Evolutionary conservation across 1,140 invertebrate species (phyloP).

Genomic region (Stenopsyche tienmushanensis): DNA sequence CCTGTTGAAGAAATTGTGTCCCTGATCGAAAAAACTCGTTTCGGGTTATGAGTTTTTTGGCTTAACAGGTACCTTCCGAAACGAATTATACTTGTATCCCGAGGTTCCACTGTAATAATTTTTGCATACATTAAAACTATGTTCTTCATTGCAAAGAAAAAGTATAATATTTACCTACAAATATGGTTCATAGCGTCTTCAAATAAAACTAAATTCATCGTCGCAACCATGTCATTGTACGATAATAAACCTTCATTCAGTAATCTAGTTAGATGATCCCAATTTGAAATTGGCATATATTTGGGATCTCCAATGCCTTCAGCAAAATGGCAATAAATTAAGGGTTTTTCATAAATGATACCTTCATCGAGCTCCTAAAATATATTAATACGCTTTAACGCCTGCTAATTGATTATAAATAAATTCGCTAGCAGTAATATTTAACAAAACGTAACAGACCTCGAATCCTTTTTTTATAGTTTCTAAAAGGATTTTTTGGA

Average conservation of each 20-base stretch:
- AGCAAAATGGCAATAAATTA: slow-evolving; percentile 89
- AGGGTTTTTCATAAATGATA: slow-evolving; percentile 66
- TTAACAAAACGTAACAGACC: slow-evolving; percentile 51
- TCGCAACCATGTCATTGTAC: slow-evolving; percentile 84
- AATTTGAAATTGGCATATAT: slow-evolving; percentile 78
- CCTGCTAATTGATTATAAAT: not conserved
- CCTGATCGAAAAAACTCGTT: too few relatives aligned
- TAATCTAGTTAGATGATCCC: slow-evolving; percentile 71
- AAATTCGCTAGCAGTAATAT: not conserved
- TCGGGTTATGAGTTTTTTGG: too few relatives aligned
- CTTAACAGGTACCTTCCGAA: too few relatives aligned
- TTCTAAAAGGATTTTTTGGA: slow-evolving; percentile 73
- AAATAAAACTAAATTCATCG: slow-evolving; percentile 94
- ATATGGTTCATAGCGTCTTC: slow-evolving; percentile 93
- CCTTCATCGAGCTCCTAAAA: slow-evolving; percentile 65
- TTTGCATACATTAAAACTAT: too few relatives aligned
- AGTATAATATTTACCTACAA: slow-evolving; percentile 65
- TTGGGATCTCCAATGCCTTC: slow-evolving; percentile 89
- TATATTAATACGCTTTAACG: not conserved
- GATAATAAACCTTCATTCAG: slow-evolving; percentile 78
- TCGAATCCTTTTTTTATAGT: slow-evolving; percentile 83
- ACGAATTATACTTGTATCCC: too few relatives aligned
- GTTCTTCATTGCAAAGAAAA: too few relatives aligned
- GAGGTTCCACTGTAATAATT: too few relatives aligned
- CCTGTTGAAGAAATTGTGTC: too few relatives aligned